Evolutionary conservation across 2,113 vertebrate species (phyloP).

Genomic region (Nanorana parkeri): DNA sequence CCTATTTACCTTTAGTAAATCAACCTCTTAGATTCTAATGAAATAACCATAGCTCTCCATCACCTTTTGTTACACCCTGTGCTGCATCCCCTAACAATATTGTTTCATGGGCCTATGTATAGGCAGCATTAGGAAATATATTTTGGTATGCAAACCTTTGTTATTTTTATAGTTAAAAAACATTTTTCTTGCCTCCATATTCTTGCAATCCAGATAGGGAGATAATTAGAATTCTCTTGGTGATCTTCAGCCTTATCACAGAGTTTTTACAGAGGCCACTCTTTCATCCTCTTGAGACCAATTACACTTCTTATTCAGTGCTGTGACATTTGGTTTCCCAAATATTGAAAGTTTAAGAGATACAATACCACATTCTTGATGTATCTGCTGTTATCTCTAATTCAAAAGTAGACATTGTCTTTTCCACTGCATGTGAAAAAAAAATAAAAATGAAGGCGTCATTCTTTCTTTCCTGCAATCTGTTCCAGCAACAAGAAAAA

Average conservation of each 20-base stretch:
- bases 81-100: too few species aligned
- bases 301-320: conserved; percentile 36
- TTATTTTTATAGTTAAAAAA: too few species aligned
- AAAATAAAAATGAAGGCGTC: background rate
- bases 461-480: conserved; percentile 33
- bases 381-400: conserved; percentile 35
- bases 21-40: too few species aligned
- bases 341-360: conserved; percentile 45
- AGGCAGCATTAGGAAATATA: too few species aligned
- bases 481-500: conserved; percentile 46
- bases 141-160: too few species aligned
- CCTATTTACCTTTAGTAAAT: too few species aligned
- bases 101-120: too few species aligned
- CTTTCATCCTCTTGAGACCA: conserved; percentile 18
- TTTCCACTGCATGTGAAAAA: conserved; percentile 36
- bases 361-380: conserved; percentile 26
- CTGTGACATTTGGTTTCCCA: conserved; percentile 46
- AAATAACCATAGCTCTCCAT: too few species aligned
- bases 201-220: background rate
- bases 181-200: conserved; percentile 5
- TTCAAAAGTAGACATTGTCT: conserved; percentile 43
- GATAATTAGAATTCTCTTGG: conserved; percentile 15
- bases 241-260: conserved; percentile 24
- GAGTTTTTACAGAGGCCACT: conserved; percentile 33
- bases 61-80: too few species aligned